Conservation (phyloP, 2,113 vertebrate species). For the Pristiophorus japonicus region DNA sequence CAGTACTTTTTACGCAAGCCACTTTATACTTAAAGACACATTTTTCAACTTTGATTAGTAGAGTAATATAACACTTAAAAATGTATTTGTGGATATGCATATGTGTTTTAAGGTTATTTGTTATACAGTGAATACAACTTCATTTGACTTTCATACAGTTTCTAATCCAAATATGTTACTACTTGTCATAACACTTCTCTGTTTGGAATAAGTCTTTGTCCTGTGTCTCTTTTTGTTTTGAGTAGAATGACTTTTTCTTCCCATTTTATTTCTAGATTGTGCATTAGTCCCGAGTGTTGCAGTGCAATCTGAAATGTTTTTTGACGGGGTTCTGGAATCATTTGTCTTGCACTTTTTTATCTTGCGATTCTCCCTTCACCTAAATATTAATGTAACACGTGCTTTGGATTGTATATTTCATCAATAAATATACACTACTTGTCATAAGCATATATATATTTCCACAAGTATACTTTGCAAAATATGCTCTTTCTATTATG, state of each 20-base stretch:
- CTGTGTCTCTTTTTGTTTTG: not conserved
- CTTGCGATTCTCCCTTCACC: not conserved
- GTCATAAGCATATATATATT: not conserved
- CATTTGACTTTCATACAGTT: not conserved
- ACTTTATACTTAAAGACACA: not conserved
- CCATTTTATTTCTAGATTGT: not conserved
- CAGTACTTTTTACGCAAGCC: not conserved
- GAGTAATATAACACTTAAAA: not conserved
- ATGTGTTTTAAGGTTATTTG: not conserved
- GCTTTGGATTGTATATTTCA: not conserved
- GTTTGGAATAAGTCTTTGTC: not conserved
- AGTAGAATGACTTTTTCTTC: not conserved
- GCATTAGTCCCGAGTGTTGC: no score
- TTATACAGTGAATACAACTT: not conserved
- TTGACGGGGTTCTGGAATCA: not conserved
- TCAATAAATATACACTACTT: not conserved
- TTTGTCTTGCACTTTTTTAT: not conserved
- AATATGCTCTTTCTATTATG: not conserved
- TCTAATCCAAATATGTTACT: not conserved
- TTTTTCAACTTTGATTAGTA: not conserved
- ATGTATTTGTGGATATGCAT: not conserved
- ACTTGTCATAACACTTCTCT: not conserved
- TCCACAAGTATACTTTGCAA: not conserved
- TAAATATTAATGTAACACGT: not conserved
- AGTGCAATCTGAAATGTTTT: not conserved